A percentile compares a stretch with the other conserved stretches of the same genome.
phyloP scores from a whole-genome alignment of 37 sponge, comb jelly and placozoan species.

The Beroe ovata region DNA sequence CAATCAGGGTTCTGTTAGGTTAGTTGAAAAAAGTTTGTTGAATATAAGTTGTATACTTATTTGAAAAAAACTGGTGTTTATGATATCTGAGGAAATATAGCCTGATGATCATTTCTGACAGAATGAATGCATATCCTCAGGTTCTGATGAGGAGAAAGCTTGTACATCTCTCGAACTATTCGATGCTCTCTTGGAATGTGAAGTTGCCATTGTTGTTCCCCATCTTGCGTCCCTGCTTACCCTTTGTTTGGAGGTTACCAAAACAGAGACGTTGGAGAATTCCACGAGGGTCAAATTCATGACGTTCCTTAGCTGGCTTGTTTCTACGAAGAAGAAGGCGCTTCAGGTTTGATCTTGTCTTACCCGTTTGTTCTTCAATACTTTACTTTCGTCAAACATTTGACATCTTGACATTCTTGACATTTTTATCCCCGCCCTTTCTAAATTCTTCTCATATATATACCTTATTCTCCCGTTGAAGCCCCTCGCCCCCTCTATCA shows the following conservation, averaged over 20 bases:
- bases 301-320: slow-evolving; percentile 83
- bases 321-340: slow-evolving; percentile 83
- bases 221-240: slow-evolving; percentile 74
- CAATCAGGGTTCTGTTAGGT: slow-evolving; percentile 11
- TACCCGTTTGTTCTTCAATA: background rate
- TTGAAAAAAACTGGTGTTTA: too few relatives aligned
- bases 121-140: too few relatives aligned
- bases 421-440: background rate
- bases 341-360: background rate
- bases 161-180: slow-evolving; percentile 97
- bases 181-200: slow-evolving; percentile 91
- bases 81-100: too few relatives aligned
- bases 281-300: slow-evolving; percentile 82
- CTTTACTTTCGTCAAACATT: background rate
- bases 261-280: slow-evolving; percentile 71
- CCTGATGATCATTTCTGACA: background rate
- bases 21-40: too few relatives aligned
- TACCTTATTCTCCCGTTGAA: background rate
- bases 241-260: slow-evolving; percentile 83
- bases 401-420: too few relatives aligned
- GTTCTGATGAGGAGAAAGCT: slow-evolving; percentile 77
- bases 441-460: background rate
- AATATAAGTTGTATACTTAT: too few relatives aligned
- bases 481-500: background rate
- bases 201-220: slow-evolving; percentile 78